phyloP scores from a whole-genome alignment of 92 coral and sea anemone species.

The Isaurus tuberculatus region DNA sequence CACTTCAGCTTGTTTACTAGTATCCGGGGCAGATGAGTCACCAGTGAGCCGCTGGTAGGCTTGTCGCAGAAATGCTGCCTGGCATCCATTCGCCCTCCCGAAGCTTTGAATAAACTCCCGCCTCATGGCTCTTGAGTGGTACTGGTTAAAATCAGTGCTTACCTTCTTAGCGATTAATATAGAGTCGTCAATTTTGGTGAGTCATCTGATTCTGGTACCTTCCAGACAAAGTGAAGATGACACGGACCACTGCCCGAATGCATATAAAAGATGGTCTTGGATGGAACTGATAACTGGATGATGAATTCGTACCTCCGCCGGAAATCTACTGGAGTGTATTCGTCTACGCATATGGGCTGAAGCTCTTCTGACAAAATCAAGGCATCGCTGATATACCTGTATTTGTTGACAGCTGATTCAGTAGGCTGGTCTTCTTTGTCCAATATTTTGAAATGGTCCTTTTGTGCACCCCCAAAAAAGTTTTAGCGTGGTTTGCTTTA shows the following conservation, averaged over 20 bases:
- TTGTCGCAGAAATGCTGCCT: conserved; percentile 50
- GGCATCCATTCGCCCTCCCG: conserved; percentile 49
- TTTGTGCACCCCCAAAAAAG: conserved; percentile 13
- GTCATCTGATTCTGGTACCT: conserved; percentile 31
- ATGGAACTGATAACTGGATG: neutral
- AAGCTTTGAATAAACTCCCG: conserved; percentile 38
- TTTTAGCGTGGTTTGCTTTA: conserved; percentile 42
- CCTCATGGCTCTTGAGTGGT: conserved; percentile 49
- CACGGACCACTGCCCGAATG: conserved; percentile 22
- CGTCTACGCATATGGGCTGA: conserved; percentile 29
- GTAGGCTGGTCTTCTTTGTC: conserved; percentile 2
- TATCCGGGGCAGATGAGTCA: conserved; percentile 32
- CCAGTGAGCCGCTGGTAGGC: conserved; percentile 59
- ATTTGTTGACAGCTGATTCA: neutral
- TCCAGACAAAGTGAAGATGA: conserved; percentile 46
- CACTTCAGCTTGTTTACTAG: conserved; percentile 35
- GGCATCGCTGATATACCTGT: neutral
- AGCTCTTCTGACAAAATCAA: neutral
- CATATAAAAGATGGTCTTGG: conserved; percentile 13
- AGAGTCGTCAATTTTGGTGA: neutral
- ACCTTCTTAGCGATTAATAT: no score
- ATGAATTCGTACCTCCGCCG: neutral
- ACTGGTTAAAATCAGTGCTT: no score
- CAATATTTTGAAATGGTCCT: conserved; percentile 54
- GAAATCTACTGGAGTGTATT: conserved; percentile 34